These are phyloP conservation scores for Panagrolaimus sp. DNA, from an alignment of 1,140 invertebrate genomes.

Conservation along the genomic window DNA sequence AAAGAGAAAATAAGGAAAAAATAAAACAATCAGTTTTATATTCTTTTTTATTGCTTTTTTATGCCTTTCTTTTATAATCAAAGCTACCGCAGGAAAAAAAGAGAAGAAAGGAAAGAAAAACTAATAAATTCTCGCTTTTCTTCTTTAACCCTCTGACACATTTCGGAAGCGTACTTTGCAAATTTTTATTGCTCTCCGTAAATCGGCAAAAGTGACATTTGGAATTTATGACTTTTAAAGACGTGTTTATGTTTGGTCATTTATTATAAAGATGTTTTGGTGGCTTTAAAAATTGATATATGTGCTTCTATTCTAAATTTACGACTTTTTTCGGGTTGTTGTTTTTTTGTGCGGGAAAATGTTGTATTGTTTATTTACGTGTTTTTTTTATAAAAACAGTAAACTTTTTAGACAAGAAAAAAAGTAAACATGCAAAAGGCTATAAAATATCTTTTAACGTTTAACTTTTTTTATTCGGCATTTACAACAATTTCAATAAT, in stretches of 20 bases:
- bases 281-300: neutral
- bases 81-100: neutral
- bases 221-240: constrained; percentile 4
- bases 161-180: neutral
- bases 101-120: neutral
- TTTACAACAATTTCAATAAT: constrained; percentile 3
- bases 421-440: neutral
- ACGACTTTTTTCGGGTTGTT: neutral
- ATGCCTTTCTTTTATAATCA: neutral
- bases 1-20: too few species aligned
- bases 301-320: neutral
- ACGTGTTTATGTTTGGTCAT: too few species aligned
- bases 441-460: neutral
- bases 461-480: constrained; percentile 3
- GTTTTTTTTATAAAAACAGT: neutral
- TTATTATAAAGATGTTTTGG: neutral
- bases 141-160: neutral
- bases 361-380: neutral
- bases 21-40: too few species aligned
- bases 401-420: neutral
- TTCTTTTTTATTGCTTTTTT: neutral
- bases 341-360: neutral
- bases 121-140: constrained; percentile 14
- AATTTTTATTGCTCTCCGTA: neutral
- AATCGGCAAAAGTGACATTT: constrained; percentile 1